These are phyloP conservation scores for Sitta carolinensis DNA, from an alignment of 2,797 vertebrate genomes.

Conservation along the genomic window DNA sequence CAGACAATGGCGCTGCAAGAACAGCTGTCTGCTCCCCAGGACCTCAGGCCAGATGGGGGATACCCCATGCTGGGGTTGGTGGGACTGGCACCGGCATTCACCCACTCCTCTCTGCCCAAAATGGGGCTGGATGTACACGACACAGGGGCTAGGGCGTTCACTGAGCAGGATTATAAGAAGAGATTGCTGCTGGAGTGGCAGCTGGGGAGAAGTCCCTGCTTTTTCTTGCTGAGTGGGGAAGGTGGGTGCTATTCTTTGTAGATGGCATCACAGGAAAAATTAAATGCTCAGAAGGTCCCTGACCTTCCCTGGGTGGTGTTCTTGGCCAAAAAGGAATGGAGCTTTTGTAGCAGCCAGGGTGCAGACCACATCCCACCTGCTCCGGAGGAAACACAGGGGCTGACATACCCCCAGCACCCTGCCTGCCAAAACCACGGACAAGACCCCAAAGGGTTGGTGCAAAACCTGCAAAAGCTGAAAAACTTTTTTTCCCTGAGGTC, in stretches of 20 bases:
- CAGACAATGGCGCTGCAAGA: neutral
- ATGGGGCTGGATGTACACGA: neutral
- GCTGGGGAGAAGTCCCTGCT: neutral
- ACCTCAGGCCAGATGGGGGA: rapidly evolving
- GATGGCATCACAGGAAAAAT: neutral
- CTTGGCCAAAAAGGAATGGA: neutral
- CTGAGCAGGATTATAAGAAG: neutral
- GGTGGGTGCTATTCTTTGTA: neutral
- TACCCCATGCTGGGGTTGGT: neutral
- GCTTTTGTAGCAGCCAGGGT: neutral
- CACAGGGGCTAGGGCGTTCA: rapidly evolving
- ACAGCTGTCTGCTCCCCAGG: rapidly evolving
- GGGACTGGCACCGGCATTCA: neutral
- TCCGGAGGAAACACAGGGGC: rapidly evolving
- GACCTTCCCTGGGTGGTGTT: neutral
- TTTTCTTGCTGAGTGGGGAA: neutral
- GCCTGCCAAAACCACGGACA: neutral
- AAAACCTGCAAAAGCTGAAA: neutral
- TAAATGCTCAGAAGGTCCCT: neutral
- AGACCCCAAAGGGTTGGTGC: neutral
- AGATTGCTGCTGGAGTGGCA: neutral
- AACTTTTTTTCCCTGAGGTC: neutral
- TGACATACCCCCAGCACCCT: rapidly evolving
- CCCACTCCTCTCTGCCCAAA: neutral
- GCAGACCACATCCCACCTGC: rapidly evolving